Percentiles rank a stretch among this genome's conserved stretches.
These are phyloP conservation scores for Leucoma salicis DNA, from an alignment of 2,888 invertebrate species.

Conservation along the genomic window DNA sequence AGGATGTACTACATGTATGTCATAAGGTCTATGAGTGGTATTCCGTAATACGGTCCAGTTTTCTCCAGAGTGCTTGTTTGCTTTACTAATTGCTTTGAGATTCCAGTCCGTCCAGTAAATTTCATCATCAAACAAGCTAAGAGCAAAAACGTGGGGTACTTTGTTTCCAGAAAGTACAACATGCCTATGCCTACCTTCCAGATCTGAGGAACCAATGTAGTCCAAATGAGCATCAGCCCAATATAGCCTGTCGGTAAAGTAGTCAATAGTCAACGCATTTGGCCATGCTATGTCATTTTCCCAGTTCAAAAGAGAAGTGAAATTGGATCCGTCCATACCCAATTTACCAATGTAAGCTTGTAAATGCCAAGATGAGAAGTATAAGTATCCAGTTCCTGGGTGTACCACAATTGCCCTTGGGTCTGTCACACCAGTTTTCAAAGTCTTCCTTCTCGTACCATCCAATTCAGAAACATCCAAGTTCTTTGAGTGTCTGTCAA, in stretches of 20 bases:
- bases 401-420: constrained; percentile 97
- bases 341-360: constrained; percentile 98
- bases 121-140: constrained; percentile 95
- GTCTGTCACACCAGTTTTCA: constrained; percentile 94
- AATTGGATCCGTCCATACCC: constrained; percentile 97
- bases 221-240: constrained; percentile 99
- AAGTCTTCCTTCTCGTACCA: constrained; percentile 94
- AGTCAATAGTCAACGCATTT: constrained; percentile 97
- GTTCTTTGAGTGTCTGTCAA: constrained; percentile 97
- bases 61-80: constrained; percentile 94
- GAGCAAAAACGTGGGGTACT: constrained; percentile 97
- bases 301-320: constrained; percentile 93
- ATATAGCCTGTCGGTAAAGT: constrained; percentile 96
- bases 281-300: constrained; percentile 99
- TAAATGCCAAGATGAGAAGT: constrained; percentile 97
- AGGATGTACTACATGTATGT: constrained; percentile 95
- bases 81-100: constrained; percentile 93
- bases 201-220: constrained; percentile 96
- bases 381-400: constrained; percentile 95
- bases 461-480: constrained; percentile 97
- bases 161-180: constrained; percentile 89
- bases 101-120: constrained; percentile 99
- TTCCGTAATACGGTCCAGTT: constrained; percentile 89
- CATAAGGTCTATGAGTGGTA: constrained; percentile 97
- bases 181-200: constrained; percentile 94